A percentile compares a stretch with the other conserved stretches of the same genome.
Conservation (phyloP, 2,888 invertebrate genomes). For the Antheraea yamamai region DNA sequence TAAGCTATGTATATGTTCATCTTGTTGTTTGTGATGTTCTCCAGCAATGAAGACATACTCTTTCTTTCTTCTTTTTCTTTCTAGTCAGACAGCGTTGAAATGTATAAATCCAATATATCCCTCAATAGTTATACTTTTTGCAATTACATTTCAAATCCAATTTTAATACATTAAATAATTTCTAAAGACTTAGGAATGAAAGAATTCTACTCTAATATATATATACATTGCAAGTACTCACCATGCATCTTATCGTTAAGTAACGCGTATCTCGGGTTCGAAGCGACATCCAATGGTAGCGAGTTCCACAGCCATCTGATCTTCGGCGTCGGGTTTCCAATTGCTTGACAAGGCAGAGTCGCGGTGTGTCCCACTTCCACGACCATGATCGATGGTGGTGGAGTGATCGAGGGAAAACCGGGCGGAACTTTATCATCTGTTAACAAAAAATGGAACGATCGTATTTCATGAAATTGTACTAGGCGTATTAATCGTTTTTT, state of each 20-base stretch:
- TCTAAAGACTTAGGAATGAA: not conserved
- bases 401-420: constrained; percentile 93
- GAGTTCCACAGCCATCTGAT: constrained; percentile 97
- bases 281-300: constrained; percentile 91
- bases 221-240: constrained; percentile 59
- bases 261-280: constrained; percentile 92
- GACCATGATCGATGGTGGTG: constrained; percentile 94
- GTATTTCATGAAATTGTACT: not conserved
- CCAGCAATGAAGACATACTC: too few species aligned
- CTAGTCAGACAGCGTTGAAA: too few species aligned
- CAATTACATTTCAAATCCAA: too few species aligned
- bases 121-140: too few species aligned
- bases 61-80: too few species aligned
- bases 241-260: constrained; percentile 90
- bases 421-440: constrained; percentile 92
- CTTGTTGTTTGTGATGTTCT: too few species aligned
- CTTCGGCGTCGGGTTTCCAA: constrained; percentile 90
- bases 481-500: not conserved
- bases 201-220: not conserved
- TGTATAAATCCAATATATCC: too few species aligned
- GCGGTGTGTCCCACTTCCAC: constrained; percentile 98
- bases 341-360: constrained; percentile 93
- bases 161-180: too few species aligned
- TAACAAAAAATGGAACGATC: constrained; percentile 20
- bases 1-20: too few species aligned